A percentile compares a stretch with the other conserved stretches of the same genome.
Evolutionary conservation across 2,113 vertebrate genomes (phyloP).

Genomic region (Semnornis frantzii): DNA sequence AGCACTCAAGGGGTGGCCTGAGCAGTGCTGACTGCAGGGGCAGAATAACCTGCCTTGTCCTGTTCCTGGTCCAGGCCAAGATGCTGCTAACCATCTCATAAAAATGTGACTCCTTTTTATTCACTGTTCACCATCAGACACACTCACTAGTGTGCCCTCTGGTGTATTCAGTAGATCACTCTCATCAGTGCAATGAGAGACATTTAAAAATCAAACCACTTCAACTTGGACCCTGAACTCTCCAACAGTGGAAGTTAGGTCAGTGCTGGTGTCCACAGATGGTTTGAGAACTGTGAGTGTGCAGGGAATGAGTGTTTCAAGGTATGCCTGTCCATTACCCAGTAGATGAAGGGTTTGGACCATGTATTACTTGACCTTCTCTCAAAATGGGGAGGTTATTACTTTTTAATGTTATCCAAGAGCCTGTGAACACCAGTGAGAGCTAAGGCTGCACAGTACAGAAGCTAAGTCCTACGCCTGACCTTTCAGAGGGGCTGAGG

Average conservation of each 20-base stretch:
- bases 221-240: not conserved
- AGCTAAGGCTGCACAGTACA: not conserved
- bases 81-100: not conserved
- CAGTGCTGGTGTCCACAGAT: fast-evolving
- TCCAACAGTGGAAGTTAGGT: not conserved
- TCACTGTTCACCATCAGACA: not conserved
- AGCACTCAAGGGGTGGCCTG: too few species aligned
- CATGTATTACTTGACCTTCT: not conserved
- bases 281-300: not conserved
- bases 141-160: not conserved
- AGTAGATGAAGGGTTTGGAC: not conserved
- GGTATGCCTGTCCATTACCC: not conserved
- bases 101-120: not conserved
- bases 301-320: not conserved
- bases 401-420: constrained; percentile 13
- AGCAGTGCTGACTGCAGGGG: too few species aligned
- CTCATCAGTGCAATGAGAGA: not conserved
- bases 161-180: not conserved
- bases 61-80: too few species aligned
- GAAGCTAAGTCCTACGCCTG: not conserved
- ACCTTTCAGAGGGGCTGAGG: constrained; percentile 20
- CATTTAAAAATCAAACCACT: not conserved
- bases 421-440: not conserved
- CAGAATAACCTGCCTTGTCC: too few species aligned
- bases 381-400: not conserved